Evolutionary conservation across 2,888 invertebrate genomes (phyloP).

Genomic region (Zele albiditarsus): DNA sequence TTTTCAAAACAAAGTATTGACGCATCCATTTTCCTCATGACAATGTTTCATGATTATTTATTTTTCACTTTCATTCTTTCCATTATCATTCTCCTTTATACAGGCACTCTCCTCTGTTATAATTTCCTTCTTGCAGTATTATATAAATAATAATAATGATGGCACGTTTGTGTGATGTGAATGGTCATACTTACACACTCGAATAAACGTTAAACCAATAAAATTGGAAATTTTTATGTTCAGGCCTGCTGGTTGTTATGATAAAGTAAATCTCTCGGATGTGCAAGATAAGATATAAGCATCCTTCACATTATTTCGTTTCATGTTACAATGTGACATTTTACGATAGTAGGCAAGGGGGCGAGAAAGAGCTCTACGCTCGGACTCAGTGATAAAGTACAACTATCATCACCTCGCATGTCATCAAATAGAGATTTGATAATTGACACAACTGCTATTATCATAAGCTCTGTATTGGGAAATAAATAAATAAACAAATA

Average conservation of each 20-base stretch:
- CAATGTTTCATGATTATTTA: neutral
- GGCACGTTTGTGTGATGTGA: neutral
- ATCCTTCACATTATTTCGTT: neutral
- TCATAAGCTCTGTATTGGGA: too few relatives aligned
- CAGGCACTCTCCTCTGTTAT: neutral
- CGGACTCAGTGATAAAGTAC: neutral
- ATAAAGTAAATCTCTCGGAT: conserved; percentile 2
- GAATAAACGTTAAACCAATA: conserved; percentile 23
- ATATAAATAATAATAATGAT: neutral
- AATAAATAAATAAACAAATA: neutral
- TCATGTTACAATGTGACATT: neutral
- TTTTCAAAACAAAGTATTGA: neutral
- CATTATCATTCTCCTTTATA: neutral
- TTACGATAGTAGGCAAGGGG: neutral
- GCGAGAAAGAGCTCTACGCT: too few relatives aligned
- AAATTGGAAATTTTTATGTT: conserved; percentile 6
- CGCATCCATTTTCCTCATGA: neutral
- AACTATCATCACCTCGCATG: neutral
- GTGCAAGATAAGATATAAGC: conserved; percentile 11
- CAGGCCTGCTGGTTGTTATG: conserved; percentile 1
- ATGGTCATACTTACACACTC: neutral
- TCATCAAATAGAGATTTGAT: neutral
- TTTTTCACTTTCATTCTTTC: conserved; percentile 10
- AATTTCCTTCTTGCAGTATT: neutral
- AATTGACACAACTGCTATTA: neutral